Evolutionary conservation across 2,888 invertebrate genomes (phyloP).

Genomic region (Oxyteleia sp.): DNA sequence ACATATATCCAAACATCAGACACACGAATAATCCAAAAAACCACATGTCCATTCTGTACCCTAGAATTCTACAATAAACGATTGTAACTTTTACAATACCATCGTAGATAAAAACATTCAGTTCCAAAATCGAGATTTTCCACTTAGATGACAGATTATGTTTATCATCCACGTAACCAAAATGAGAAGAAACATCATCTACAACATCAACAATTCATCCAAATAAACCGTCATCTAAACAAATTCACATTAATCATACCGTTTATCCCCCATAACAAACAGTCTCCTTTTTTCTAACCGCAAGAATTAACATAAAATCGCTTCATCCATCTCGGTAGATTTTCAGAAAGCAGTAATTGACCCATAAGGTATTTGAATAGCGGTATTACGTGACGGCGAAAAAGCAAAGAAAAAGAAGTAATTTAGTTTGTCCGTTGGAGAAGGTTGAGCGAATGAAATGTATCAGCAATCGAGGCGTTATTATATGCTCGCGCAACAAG

Average conservation of each 20-base stretch:
- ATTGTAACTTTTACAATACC: too few relatives aligned
- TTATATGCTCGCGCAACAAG: conserved; percentile 81
- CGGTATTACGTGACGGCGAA: conserved; percentile 22
- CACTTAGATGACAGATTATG: too few relatives aligned
- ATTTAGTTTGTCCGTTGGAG: conserved; percentile 65
- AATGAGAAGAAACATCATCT: too few relatives aligned
- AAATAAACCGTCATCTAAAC: too few relatives aligned
- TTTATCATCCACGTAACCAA: too few relatives aligned
- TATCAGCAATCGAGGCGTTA: conserved; percentile 81
- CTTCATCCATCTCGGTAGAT: conserved; percentile 15
- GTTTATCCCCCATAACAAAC: conserved; percentile 21
- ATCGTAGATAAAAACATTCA: too few relatives aligned
- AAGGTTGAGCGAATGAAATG: conserved; percentile 79
- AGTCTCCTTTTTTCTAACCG: neutral
- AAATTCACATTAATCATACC: conserved; percentile 12
- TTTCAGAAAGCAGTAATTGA: conserved; percentile 43
- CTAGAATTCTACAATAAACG: too few relatives aligned
- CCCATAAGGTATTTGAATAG: conserved; percentile 53
- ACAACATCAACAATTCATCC: too few relatives aligned
- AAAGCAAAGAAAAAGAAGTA: conserved; percentile 25
- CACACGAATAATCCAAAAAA: too few relatives aligned
- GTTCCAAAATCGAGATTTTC: too few relatives aligned
- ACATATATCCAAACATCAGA: too few relatives aligned
- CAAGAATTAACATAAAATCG: conserved; percentile 27
- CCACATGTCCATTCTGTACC: too few relatives aligned